A percentile compares a stretch with the other conserved stretches of the same genome.
phyloP scores from a whole-genome alignment of 2,797 vertebrate species.

The Neopelma chrysocephalum region DNA sequence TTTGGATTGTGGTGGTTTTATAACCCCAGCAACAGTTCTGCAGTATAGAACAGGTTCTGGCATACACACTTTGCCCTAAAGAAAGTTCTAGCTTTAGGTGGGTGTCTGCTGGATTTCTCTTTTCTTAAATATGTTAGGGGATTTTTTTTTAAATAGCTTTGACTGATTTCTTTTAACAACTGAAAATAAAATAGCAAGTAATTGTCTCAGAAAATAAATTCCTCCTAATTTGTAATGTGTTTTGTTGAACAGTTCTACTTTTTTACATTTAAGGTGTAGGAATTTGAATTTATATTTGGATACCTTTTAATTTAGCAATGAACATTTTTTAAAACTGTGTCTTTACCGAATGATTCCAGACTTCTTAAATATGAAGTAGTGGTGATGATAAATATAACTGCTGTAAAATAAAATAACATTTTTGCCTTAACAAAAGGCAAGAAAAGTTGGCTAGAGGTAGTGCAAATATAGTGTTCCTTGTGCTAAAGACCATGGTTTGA shows the following conservation, averaged over 20 bases:
- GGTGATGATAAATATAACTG: neutral
- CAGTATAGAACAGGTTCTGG: constrained; percentile 32
- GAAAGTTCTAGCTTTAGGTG: constrained; percentile 62
- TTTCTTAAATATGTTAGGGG: neutral
- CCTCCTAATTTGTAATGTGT: neutral
- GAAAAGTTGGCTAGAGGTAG: constrained; percentile 13
- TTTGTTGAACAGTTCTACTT: neutral
- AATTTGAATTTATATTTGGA: neutral
- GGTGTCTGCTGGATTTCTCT: neutral
- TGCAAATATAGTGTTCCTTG: neutral
- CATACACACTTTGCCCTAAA: constrained; percentile 39
- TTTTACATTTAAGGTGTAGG: neutral
- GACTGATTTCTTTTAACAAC: neutral
- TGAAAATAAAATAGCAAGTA: neutral
- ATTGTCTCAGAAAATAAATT: neutral
- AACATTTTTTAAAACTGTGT: neutral
- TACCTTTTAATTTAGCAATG: neutral
- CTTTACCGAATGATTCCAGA: neutral
- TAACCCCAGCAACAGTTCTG: constrained; percentile 40
- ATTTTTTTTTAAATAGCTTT: neutral
- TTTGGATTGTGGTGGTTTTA: constrained; percentile 37
- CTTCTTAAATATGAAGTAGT: neutral
- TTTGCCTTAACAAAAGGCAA: neutral
- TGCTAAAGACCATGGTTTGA: neutral
- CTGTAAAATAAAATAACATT: neutral